Base-by-base conservation (phyloP, 2,797 vertebrate species). In the Myioborus miniatus region DNA sequence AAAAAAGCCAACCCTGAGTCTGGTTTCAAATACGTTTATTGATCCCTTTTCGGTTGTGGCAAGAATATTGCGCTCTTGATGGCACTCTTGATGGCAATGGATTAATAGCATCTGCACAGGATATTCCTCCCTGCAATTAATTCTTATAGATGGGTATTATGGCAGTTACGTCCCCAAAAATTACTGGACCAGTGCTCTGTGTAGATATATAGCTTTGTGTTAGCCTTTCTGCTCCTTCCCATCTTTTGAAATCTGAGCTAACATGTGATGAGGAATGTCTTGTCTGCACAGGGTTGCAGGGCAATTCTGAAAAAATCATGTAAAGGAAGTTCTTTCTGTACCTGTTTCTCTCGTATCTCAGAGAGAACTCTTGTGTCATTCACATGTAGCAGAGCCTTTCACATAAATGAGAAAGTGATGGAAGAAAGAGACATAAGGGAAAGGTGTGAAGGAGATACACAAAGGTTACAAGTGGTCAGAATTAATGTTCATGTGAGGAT, bases 11-110 rank as follows among this genome's bases (percentile, higher is more conserved):
- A 47, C 75, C 92, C 84, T 83, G 90, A 87, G 65, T 87, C 88
- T 93, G 69, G 55, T 97, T 97, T 97, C 96, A 96, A 95, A 95
- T 94, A 83, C 75, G 32, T 87, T 97, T 96, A 93, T 93, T 96
- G 70, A 92, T 89, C 50, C 21, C 7, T 9, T 68, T 77, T 68
- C 24, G 14, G 18, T 44, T 93, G 32, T 58, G 47, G 59, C 41
- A 77, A 94, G 94, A 95, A 89, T 95, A 91, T 74, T 63, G n/a
- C 23, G 9, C 22, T 77, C 67, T 55, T 91, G 92, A 90, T 93
- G 85, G 90, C 75, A 13, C 17, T 77, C 67, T 55, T 92, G 91
- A 90, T 92, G 85, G 91, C 75, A 87, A 86, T 76, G 82, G 72
- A 84, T 79, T 94, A 75, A 87, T 77, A 95, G 75, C 72, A 87